These are phyloP conservation scores for Venustaconcha ellipsiformis DNA, from an alignment of 1,140 invertebrate species.

Conservation along the genomic window DNA sequence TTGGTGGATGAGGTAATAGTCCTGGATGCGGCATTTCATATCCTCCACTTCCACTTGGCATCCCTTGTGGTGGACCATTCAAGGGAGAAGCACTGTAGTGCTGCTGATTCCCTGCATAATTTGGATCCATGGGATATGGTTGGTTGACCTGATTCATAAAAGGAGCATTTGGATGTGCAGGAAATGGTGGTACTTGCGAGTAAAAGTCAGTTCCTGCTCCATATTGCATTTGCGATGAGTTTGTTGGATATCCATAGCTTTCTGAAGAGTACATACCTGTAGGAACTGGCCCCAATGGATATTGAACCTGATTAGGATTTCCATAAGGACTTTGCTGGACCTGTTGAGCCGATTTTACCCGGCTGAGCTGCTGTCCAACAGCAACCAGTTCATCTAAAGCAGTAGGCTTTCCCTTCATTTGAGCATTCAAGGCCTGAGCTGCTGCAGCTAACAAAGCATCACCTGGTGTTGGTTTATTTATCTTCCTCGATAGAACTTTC, in stretches of 20 bases:
- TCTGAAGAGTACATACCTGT: background rate
- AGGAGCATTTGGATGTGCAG: background rate
- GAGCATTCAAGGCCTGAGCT: constrained; percentile 4
- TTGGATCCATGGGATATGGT: no score
- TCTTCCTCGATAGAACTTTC: constrained; percentile 31
- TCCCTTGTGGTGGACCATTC: no score
- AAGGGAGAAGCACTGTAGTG: no score
- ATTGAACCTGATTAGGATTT: background rate
- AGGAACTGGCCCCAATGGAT: background rate
- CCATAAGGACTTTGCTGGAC: constrained; percentile 1
- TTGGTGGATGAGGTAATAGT: no score
- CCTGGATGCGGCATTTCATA: no score
- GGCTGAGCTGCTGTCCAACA: background rate
- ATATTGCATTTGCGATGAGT: background rate
- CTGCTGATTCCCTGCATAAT: no score
- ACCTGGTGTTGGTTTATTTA: constrained; percentile 21
- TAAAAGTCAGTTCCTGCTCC: background rate
- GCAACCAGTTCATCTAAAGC: constrained; percentile 2
- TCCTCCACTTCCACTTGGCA: no score
- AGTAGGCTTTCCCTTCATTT: background rate
- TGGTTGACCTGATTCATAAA: no score
- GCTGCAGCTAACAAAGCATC: background rate
- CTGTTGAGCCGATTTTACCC: constrained; percentile 4
- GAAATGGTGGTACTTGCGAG: background rate
- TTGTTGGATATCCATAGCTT: background rate